phyloP scores from a whole-genome alignment of 2,888 invertebrate species.

The Pteria penguin region DNA sequence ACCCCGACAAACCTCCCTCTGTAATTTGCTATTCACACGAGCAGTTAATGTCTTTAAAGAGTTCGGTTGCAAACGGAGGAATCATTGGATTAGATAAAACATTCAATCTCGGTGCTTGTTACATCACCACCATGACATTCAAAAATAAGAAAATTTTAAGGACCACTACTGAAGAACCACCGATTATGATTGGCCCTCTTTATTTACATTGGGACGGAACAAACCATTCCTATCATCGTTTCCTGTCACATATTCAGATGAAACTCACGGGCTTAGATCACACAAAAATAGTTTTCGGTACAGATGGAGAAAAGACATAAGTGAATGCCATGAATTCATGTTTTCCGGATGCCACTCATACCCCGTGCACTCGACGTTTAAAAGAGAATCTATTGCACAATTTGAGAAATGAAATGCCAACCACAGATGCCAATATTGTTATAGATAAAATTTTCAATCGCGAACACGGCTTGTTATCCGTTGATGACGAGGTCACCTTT shows the following conservation, averaged over 20 bases:
- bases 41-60: conserved; percentile 2
- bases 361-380: not conserved
- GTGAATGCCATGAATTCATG: no score
- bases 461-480: not conserved
- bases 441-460: not conserved
- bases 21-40: not conserved
- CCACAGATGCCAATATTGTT: not conserved
- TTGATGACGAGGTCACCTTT: no score
- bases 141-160: not conserved
- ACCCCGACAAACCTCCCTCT: not conserved
- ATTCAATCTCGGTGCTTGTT: conserved; percentile 3
- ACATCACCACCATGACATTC: not conserved
- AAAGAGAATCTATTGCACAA: not conserved
- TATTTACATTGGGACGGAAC: conserved; percentile 11
- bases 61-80: not conserved
- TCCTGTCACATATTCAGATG: not conserved
- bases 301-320: no score
- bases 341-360: no score
- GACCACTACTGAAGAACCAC: not conserved
- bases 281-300: no score
- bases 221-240: not conserved
- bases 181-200: conserved; percentile 13
- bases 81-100: conserved; percentile 2
- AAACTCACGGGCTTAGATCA: not conserved
- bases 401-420: no score